phyloP scores from a whole-genome alignment of 2,113 vertebrate genomes.

The Burhinus bistriatus region DNA sequence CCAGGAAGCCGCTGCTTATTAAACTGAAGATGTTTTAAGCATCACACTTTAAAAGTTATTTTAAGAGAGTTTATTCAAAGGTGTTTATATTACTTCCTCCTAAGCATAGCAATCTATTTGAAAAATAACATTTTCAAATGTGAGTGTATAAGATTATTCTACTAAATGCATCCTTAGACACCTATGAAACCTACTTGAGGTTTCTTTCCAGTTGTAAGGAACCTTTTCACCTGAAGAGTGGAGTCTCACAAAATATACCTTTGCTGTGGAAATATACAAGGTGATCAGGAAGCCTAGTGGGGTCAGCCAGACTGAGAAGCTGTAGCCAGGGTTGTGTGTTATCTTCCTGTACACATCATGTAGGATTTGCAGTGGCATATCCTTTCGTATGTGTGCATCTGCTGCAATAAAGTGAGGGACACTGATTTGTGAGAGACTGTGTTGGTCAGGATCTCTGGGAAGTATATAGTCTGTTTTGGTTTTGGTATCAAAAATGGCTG shows the following conservation, averaged over 20 bases:
- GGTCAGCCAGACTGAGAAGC: not conserved
- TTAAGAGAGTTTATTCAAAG: not conserved
- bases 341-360: fast-evolving
- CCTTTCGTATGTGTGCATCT: not conserved
- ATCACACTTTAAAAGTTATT: not conserved
- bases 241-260: not conserved
- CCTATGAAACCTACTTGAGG: not conserved
- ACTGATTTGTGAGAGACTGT: not conserved
- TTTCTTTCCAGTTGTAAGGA: not conserved
- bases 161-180: not conserved
- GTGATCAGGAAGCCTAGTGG: not conserved
- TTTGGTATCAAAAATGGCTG: not conserved
- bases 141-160: not conserved
- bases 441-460: not conserved
- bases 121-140: not conserved
- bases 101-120: not conserved
- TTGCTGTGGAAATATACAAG: not conserved
- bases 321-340: not conserved
- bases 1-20: not conserved
- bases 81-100: not conserved
- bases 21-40: not conserved
- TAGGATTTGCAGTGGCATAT: not conserved
- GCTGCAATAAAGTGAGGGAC: not conserved
- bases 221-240: not conserved
- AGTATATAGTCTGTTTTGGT: not conserved